A percentile compares a stretch with the other conserved stretches of the same genome.
Evolutionary conservation across 2,797 vertebrate species (phyloP).

Genomic region (Eremophila alpestris): DNA sequence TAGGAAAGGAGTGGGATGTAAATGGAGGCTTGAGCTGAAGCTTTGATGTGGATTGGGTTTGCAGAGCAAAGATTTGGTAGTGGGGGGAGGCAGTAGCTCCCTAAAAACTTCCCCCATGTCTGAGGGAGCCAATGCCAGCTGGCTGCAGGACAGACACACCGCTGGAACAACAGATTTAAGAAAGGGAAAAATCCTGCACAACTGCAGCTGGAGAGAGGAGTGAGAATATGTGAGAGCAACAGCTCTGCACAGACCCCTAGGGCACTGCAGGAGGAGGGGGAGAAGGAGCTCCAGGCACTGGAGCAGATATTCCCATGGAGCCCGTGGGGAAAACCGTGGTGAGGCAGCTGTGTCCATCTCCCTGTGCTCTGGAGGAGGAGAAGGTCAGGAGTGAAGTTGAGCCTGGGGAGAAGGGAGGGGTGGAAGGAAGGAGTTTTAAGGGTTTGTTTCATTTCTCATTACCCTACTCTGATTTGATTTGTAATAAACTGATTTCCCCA

Average conservation of each 20-base stretch:
- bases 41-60: not conserved
- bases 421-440: not conserved
- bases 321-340: rapidly evolving
- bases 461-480: not conserved
- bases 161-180: not conserved
- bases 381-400: not conserved
- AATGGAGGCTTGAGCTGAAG: constrained; percentile 16
- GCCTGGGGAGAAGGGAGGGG: not conserved
- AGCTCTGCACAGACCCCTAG: not conserved
- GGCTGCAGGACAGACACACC: rapidly evolving
- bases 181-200: not conserved
- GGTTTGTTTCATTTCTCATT: not conserved
- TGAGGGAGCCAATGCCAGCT: not conserved
- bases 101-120: not conserved
- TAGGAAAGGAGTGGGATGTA: not conserved
- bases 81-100: not conserved
- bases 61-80: not conserved
- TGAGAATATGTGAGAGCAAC: not conserved
- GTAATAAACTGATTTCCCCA: not conserved
- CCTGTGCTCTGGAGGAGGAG: not conserved
- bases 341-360: not conserved
- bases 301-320: not conserved
- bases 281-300: rapidly evolving
- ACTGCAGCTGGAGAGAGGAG: not conserved
- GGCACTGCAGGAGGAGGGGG: not conserved